These are phyloP conservation scores for Guaruba guarouba DNA, from an alignment of 2,113 vertebrate genomes.

Conservation along the genomic window DNA sequence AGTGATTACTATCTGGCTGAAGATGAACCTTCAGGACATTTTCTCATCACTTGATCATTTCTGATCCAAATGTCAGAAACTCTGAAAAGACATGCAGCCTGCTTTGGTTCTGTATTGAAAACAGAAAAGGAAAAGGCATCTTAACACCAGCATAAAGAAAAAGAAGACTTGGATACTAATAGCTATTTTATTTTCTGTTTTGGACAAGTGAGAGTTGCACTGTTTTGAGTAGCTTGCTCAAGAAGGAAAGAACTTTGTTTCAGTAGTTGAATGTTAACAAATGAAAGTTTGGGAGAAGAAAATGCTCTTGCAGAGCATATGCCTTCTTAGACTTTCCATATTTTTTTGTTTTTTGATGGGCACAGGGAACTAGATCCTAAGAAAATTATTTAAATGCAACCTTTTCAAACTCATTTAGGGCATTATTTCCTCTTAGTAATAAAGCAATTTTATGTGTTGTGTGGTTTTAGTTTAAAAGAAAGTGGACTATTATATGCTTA, in stretches of 20 bases:
- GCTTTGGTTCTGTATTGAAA: background rate
- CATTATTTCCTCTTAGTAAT: background rate
- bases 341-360: background rate
- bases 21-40: background rate
- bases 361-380: background rate
- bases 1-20: background rate
- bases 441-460: background rate
- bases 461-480: background rate
- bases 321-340: background rate
- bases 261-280: background rate
- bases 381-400: background rate
- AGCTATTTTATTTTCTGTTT: background rate
- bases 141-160: background rate
- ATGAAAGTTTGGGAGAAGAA: background rate
- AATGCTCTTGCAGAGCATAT: background rate
- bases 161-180: background rate
- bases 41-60: background rate
- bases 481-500: background rate
- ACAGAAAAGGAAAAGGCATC: background rate
- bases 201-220: background rate
- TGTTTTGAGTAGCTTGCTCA: background rate
- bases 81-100: background rate
- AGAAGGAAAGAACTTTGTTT: background rate
- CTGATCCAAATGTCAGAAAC: constrained; percentile 13
- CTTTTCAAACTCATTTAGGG: background rate